Base-by-base conservation (phyloP, 1,140 invertebrate genomes). In the Tetragonula clypearis region DNA sequence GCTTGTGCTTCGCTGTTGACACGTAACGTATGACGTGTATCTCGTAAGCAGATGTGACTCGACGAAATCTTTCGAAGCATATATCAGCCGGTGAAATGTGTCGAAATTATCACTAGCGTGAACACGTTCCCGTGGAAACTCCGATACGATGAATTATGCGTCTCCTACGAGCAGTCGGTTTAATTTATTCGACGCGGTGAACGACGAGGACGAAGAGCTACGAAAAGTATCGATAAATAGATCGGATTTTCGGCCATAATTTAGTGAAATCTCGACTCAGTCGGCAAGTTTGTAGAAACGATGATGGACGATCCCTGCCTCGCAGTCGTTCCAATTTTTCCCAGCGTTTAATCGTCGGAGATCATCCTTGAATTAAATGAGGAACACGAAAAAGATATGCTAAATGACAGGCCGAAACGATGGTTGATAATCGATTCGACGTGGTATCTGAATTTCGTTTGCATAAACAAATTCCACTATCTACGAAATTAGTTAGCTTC, bases 111-210 rank as follows among this genome's bases (percentile, higher is more conserved):
- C 23, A 21, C 17, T 9, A 74, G n/a, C 35, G 11, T 26, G 15
- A 5, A 53, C 9, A 35, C 5, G 17, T 21, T 55, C 58, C 41
- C n/a, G 14, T n/a, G 17, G 6, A 17, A 6, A 35, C 14, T 60
- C 41, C 58, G 78, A 56, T 55, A n/a, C 60, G 19, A 85, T 68
- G 58, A 85, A 60, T 85, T 81, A 85, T 74, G 83, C 35, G 60
- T 66, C 60, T 80, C 60, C 69, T 66, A 73, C 83, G 68, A 85
- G 60, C 83, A 49, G 26, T 79, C 82, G 26, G 58, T 41, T 65
- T 85, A 85, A 85, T 81, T 73, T 81, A 81, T 62, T 62, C 76
- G 41, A 62, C 35, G 21, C n/a, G 23, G 35, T 5, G 55, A 35
- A n/a, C 11, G 75, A 66, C 41, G 71, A 30, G 23, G 9, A n/a